Evolutionary conservation across 2,113 vertebrate genomes (phyloP), one percentile per base, ranked within the genome.

Genomic region (Parus major): DNA sequence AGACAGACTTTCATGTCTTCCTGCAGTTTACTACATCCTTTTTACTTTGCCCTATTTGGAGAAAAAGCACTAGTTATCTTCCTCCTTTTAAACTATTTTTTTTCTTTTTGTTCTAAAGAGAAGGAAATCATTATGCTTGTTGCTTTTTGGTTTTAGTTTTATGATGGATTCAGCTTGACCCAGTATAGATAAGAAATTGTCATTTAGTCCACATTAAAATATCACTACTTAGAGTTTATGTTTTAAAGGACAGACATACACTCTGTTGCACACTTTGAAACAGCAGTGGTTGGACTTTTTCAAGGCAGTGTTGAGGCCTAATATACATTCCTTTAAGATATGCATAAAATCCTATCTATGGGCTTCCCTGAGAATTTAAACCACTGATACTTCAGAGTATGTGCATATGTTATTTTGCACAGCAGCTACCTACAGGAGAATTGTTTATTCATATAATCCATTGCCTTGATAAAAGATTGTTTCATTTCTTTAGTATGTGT

Each of bases 11-110:
- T 92, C 80, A 91, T 84, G 57, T 72, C 92, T 89, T 95, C 92
- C 93, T 95, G 95, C 82, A 86, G 72, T 96, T 96, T 96, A 95
- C 82, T 92, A 77, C 88, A 75, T 94, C 90, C 90, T 92, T 90
- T 93, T 88, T 49, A 84, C 68, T 86, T 84, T 78, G n/a, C 64
- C 83, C n/a, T 52, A 4, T 77, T 90, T 77, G 52, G 76, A 39
- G 76, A 79, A 93, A 94, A 95, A 93, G 29, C 50, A 41, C 33
- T 60, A 53, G 80, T 27, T 88, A 63, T 78, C 68, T 92, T 25
- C 11, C 16, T 9, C 11, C 8, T 76, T 80, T 80, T 36, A 86
- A 33, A 36, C 28, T 1, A 36, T 35, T 24, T 46, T 11, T 11
- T 39, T 49, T 12, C 21, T 47, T 31, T 36, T 16, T 47, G 11